Base-by-base conservation (phyloP, 2,113 vertebrate species). In the Dasyurus viverrinus region DNA sequence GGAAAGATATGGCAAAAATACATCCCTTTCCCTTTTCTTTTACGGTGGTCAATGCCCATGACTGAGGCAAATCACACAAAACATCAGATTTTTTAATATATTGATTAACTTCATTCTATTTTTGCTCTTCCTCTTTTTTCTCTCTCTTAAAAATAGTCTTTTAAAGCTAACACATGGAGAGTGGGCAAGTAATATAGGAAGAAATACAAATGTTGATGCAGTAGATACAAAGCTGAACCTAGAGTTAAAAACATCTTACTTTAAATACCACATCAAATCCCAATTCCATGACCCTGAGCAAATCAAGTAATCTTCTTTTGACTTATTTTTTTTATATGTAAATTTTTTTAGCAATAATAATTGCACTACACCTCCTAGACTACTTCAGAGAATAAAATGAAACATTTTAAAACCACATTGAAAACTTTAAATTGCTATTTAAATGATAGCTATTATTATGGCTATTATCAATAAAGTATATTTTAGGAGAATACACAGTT, bases 401-500 rank as follows among this genome's bases (percentile, higher is more conserved):
- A 4, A 76, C 68, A 68, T 22, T 42, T 76, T n/a, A 11, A n/a
- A 76, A 76, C 16, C 36, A 76, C 5, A n/a, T 76, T 76, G 36
- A 76, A 76, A 76, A n/a, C 68, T 76, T 76, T 76, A 76, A 76
- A n/a, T 19, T 76, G 30, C 36, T n/a, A 76, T 19, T 4, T 76
- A 76, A 76, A 22, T 42, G 36, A 14, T 42, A 76, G 16, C 3
- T 36, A 16, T 68, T 68, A 68, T 68, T 16, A 68, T 36, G 5
- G 60, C 68, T 76, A 76, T 76, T 76, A 42, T 76, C 16, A 76
- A 42, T 90, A 93, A 90, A 96, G 91, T 53, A 53, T 90, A 48
- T 19, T 84, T 47, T 94, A 96, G 94, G 95, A 97, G 90, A 97
- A 92, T 11, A 54, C 8, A 47, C 47, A 53, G 93, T 89, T 52